Evolutionary conservation across 2,113 vertebrate genomes (phyloP).

Genomic region (Nasalis larvatus): DNA sequence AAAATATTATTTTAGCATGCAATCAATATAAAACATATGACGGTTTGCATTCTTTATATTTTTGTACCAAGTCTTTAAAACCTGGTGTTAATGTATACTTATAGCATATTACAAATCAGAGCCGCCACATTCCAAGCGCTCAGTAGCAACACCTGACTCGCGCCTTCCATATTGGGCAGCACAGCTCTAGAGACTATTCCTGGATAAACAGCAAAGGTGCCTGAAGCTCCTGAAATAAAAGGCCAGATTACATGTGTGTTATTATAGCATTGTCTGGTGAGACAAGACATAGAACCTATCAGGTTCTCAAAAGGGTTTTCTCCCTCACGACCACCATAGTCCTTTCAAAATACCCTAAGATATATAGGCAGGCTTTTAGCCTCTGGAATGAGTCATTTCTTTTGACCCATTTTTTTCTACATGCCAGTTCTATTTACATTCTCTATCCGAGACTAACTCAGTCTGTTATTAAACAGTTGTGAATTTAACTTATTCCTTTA

Average conservation of each 20-base stretch:
- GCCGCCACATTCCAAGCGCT: background rate
- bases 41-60: background rate
- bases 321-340: background rate
- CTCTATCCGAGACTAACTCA: slow-evolving; percentile 29
- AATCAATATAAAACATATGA: background rate
- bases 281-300: background rate
- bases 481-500: slow-evolving; percentile 62
- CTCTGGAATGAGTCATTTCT: slow-evolving; percentile 16
- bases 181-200: background rate
- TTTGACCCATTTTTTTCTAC: slow-evolving; percentile 42
- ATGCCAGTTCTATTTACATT: slow-evolving; percentile 53
- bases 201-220: background rate
- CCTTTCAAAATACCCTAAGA: background rate
- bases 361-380: background rate
- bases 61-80: background rate
- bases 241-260: background rate
- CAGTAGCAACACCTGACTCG: background rate
- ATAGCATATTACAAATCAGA: background rate
- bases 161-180: background rate
- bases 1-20: background rate
- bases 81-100: background rate
- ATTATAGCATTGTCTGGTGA: background rate
- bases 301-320: background rate
- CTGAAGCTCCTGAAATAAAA: slow-evolving; percentile 13
- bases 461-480: slow-evolving; percentile 51